Evolutionary conservation across 2,797 vertebrate genomes (phyloP), one percentile per base, ranked within the genome.

Genomic region (Threskiornis aethiopicus): DNA sequence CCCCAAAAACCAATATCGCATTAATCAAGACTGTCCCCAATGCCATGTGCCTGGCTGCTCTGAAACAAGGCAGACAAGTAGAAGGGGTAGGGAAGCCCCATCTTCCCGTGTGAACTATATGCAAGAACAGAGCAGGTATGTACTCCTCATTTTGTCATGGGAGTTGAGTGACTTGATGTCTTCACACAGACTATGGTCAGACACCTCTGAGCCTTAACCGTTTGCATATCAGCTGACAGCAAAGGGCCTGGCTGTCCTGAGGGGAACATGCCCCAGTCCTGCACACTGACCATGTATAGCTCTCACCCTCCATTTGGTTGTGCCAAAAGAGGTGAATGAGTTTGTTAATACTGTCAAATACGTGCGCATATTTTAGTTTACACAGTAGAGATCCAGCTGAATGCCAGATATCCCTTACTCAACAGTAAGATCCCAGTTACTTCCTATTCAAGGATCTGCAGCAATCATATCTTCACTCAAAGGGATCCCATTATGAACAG

Each of bases 1-100:
- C 6, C 20, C 24, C 17, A 8, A 52, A 26, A 8, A 0, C 0
- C 51, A 72, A 0, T 1, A 5, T 13, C 39, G 67, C 20, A 18
- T 20, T 46, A 37, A 51, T 18, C 21, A 69, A 37, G 49, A 31
- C 35, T 11, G 21, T 33, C 33, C 19, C 16, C 3, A 86, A 0
- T 5, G 67, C 26, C 54, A 46, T 0, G 1, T 25, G 10, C n/a
- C 47, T 59, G 47, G 29, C 12, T 86, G 25, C 39, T 81, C n/a
- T 41, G n/a, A n/a, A 55, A 24, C 31, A 29, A 77, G 33, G 18
- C 25, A 41, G 46, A n/a, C 10, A 49, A 61, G 41, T 3, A 64
- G 28, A 66, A 72, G 15, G 14, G 11, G 13, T 13, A 54, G 19
- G 49, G 10, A 33, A 44, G 28, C 11, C 9, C 19, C 31, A 54